Percentiles rank a stretch among this genome's conserved stretches.
phyloP scores from a whole-genome alignment of 2,113 vertebrate genomes.

The Eulemur rufifrons region DNA sequence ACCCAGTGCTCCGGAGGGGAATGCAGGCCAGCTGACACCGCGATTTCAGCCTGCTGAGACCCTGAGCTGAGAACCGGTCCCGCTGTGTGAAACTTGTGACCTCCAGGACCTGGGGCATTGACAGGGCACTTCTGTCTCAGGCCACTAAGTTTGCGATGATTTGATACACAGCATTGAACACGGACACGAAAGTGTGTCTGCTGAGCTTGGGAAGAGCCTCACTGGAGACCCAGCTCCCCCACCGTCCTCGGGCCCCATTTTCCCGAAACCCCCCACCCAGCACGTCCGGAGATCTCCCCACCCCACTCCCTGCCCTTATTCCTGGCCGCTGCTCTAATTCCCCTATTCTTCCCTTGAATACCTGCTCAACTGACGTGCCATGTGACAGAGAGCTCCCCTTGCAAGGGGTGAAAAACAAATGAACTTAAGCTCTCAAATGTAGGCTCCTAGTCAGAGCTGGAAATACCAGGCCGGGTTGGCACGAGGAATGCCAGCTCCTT shows the following conservation, averaged over 20 bases:
- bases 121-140: too few species aligned
- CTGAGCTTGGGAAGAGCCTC: not conserved
- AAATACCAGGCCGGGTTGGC: conserved; percentile 65
- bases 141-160: not conserved
- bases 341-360: not conserved
- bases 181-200: accelerated
- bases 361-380: not conserved
- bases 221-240: not conserved
- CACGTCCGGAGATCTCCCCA: not conserved
- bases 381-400: not conserved
- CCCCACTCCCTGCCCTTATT: accelerated
- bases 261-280: accelerated
- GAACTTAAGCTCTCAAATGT: not conserved
- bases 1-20: not conserved
- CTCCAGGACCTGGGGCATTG: too few species aligned
- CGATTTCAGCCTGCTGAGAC: not conserved
- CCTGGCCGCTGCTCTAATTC: not conserved
- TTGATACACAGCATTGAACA: not conserved
- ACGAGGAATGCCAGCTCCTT: conserved; percentile 66
- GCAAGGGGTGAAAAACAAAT: not conserved
- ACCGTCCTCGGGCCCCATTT: not conserved
- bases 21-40: accelerated
- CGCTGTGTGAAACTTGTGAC: not conserved
- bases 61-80: accelerated
- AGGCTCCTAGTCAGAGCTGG: conserved; percentile 11